Base-by-base conservation (phyloP, 92 coral and sea anemone species). In the Pocillopora meandrina region DNA sequence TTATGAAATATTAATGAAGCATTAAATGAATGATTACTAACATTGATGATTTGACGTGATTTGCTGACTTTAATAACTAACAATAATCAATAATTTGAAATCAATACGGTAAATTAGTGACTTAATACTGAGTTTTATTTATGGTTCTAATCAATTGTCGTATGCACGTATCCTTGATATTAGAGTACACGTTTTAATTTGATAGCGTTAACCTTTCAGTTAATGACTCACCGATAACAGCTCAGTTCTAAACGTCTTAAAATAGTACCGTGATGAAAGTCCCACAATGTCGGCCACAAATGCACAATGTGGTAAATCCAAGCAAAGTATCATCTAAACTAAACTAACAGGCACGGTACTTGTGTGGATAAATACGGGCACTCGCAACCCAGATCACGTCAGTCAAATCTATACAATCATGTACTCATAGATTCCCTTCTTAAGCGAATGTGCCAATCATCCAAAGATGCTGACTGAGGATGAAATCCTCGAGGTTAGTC, bases 1-100 rank as follows among this genome's bases (percentile, higher is more conserved):
- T 56, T 8, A 57, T 75, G 65, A 31, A 18, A 56, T 78, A 34
- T 35, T 77, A 31, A 76, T 76, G 56, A 72, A 52, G 49, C 31
- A 78, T 13, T 65, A 21, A 78, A 36, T 63, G 61, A 78, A 12
- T 47, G 84, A 68, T 80, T 69, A 69, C 76, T 80, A 68, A 80
- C 84, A 67, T 52, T 80, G 76, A 16, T 80, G 76, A 80, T 68
- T 80, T 80, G 84, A 80, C 74, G 84, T 80, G 84, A 80, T 80
- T 80, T 80, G 73, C 16, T 80, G 66, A 74, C 63, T 49, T 70
- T 70, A 74, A 80, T 65, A 80, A 17, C 56, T 80, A 67, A 78
- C 17, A 8, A 36, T 66, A 66, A 72, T 33, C 4, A 64, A 63
- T 47, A 49, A 78, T n/a, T 14, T 47, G 72, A 78, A 78, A 78